Base-by-base conservation (phyloP, 2,113 vertebrate species). In the Paraplagusia blochii region DNA sequence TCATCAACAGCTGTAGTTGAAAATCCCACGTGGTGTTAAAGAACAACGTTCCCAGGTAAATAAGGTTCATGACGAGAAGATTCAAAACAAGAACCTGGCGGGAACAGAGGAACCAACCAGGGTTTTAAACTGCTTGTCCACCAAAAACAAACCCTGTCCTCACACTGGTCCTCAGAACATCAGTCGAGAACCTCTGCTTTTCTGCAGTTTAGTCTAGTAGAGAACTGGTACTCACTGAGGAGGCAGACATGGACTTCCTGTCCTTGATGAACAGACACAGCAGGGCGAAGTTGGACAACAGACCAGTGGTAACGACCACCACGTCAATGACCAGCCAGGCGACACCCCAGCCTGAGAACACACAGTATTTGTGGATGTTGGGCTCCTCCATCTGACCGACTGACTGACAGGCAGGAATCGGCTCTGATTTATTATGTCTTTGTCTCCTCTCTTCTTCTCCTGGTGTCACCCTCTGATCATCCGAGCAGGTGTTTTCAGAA, bases 81-180 rank as follows among this genome's bases (percentile, higher is more conserved):
- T 81, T 87, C 64, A 83, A 0, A 10, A 72, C 78, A 6, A 79
- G 38, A 34, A 82, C 62, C 74, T 87, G 54, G 7, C 22, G 22
- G 47, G 67, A 8, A 63, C 6, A 63, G 44, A 43, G 22, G 2
- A 43, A 45, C 9, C 8, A 3, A 19, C 10, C 45, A 29, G 22
- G 22, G 22, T 4, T 29, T 6, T 2, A 29, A 29, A 29, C 3
- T 4, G 2, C 22, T 6, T 2, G 22, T 4, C 22, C 22, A 29
- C 2, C 22, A 4, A 29, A 2, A 29, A 2, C 22, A 6, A 29
- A 2, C 22, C 22, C 22, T 29, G 22, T 6, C 22, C 22, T 29
- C 22, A 29, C 22, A 29, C 22, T 29, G 22, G 22, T 29, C 22
- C 22, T 29, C 22, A 29, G 22, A 29, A 2, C 22, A 29, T 29